phyloP scores from a whole-genome alignment of 2,888 invertebrate genomes.

The Slavum lentiscoides region DNA sequence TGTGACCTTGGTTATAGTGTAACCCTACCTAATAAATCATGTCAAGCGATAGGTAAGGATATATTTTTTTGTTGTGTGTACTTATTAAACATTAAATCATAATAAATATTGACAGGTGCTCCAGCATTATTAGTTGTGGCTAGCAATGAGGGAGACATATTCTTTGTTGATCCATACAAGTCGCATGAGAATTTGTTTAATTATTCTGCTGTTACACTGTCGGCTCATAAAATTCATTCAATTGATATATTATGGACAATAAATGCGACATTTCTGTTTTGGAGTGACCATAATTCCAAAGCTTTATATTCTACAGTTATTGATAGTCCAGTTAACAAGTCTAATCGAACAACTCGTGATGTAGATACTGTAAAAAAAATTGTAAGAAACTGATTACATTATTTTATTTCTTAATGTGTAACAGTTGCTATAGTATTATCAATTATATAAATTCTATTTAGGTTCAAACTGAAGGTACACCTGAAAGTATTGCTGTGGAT shows the following conservation, averaged over 20 bases:
- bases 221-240: conserved; percentile 64
- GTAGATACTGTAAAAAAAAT: conserved; percentile 16
- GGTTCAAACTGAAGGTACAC: conserved; percentile 62
- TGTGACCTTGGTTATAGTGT: conserved; percentile 60
- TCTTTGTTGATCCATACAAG: conserved; percentile 68
- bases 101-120: conserved; percentile 60
- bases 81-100: too few relatives aligned
- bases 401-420: background rate
- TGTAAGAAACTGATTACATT: background rate
- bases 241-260: conserved; percentile 62
- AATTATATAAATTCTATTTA: conserved; percentile 41
- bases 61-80: conserved; percentile 1
- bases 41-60: conserved; percentile 51
- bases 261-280: conserved; percentile 52
- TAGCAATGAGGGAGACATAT: conserved; percentile 65
- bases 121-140: conserved; percentile 70
- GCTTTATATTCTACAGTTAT: conserved; percentile 42
- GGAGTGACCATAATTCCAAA: conserved; percentile 53
- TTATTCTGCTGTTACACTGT: conserved; percentile 58
- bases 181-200: conserved; percentile 62
- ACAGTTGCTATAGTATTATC: background rate
- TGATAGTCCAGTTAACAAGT: conserved; percentile 22
- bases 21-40: conserved; percentile 44
- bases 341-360: conserved; percentile 28
- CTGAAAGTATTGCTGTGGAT: conserved; percentile 77